Base-by-base conservation (phyloP, 2,797 vertebrate species). In the Pseudochaenichthys georgianus region DNA sequence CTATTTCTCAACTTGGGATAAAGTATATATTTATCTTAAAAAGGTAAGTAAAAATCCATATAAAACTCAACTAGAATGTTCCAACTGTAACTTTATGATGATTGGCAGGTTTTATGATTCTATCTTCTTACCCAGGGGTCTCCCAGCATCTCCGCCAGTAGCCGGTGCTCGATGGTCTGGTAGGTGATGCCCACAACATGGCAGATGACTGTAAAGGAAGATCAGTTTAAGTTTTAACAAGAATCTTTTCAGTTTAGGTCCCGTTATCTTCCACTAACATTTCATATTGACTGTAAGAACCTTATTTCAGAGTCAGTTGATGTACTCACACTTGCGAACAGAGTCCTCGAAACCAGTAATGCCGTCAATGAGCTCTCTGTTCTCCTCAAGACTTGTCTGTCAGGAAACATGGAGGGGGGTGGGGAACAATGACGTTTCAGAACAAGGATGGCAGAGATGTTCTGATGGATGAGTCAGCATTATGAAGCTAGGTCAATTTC, bases 181-280 rank as follows among this genome's bases (percentile, higher is more conserved):
- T 98, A 98, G 0, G 97, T 98, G 93, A 98, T 98, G 43, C 97
- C 97, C 81, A 98, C 97, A 0, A 98, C 97, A 0, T 98, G 97
- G 78, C 97, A 98, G 89, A 98, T 98, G 79, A 98, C 97, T 98
- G 89, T 17, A 78, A 28, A 78, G 0, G 62, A 79, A 61, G 52
- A 73, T 0, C 0, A 60, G 19, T 5, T 8, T 16, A 53, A 6
- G 19, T 17, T 17, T 9, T 23, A 11, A 13, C 16, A 0, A 13
- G n/a, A 9, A 41, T 15, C 10, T 9, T 59, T 9, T 2, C 9
- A 5, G 3, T 4, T n/a, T 5, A 3, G 41, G 1, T 15, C 21
- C 15, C 4, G 43, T n/a, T 21, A 34, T n/a, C 4, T 52, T 15
- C 47, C 55, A 47, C 47, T 19, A 13, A 12, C 8, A 3, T 16